These are phyloP conservation scores for Rotaria sp. DNA, from an alignment of 2,888 invertebrate genomes.

Conservation along the genomic window DNA sequence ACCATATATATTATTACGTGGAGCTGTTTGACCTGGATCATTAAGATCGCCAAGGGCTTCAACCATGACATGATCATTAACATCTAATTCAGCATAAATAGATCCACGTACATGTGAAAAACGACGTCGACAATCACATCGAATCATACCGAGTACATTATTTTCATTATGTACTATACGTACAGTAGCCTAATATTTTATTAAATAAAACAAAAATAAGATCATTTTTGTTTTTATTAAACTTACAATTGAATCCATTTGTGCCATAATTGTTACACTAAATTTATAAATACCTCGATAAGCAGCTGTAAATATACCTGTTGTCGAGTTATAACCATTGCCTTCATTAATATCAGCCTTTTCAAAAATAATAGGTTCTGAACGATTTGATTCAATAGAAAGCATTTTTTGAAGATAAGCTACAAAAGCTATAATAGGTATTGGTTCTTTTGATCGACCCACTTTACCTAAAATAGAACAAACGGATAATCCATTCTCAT, in stretches of 20 bases:
- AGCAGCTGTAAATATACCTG: background rate
- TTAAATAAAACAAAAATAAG: background rate
- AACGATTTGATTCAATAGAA: background rate
- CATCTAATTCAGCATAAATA: background rate
- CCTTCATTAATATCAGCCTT: background rate
- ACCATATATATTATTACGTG: constrained; percentile 15
- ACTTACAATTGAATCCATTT: constrained; percentile 31
- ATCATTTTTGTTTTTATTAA: background rate
- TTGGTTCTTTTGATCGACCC: background rate
- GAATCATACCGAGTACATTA: constrained; percentile 4
- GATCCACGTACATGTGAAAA: constrained; percentile 23
- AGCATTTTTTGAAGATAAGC: constrained; percentile 28
- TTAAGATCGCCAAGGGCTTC: background rate
- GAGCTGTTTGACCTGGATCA: background rate
- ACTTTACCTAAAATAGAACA: background rate
- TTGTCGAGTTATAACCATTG: background rate
- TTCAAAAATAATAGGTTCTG: constrained; percentile 19
- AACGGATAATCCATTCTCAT: background rate
- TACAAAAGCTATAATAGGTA: background rate
- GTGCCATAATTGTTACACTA: constrained; percentile 23
- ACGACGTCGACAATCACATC: constrained; percentile 29
- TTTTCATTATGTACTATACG: background rate
- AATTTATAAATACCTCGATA: constrained; percentile 17
- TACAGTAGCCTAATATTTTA: background rate
- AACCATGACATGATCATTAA: background rate